Percentiles rank a stretch among this genome's conserved stretches.
These are phyloP conservation scores for Opisthocomus hoazin DNA, from an alignment of 2,113 vertebrate species.

Conservation along the genomic window DNA sequence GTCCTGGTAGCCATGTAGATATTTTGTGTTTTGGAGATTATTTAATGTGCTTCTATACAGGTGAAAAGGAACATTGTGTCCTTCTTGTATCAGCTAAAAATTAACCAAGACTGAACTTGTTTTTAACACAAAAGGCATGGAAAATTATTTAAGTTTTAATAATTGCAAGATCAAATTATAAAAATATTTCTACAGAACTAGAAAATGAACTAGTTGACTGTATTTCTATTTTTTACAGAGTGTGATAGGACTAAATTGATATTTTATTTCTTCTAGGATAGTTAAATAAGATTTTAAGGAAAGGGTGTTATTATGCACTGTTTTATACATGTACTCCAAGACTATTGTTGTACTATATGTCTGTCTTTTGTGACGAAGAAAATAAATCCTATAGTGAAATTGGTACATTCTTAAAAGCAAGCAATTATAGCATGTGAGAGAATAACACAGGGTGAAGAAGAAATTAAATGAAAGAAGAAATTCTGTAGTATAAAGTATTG, in stretches of 20 bases:
- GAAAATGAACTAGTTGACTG: neutral
- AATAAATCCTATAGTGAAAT: neutral
- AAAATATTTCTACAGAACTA: neutral
- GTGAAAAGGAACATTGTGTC: neutral
- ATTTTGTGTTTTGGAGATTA: neutral
- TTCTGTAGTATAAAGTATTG: neutral
- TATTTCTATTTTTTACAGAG: neutral
- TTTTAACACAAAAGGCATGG: neutral
- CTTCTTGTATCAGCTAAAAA: neutral
- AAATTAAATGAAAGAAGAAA: neutral
- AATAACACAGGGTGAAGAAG: neutral
- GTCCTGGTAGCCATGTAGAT: neutral
- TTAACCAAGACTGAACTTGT: neutral
- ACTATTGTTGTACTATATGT: neutral
- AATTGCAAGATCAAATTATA: neutral
- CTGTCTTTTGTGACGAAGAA: neutral
- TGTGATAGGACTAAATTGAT: neutral
- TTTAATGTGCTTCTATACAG: neutral
- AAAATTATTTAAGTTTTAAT: neutral
- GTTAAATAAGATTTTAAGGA: neutral
- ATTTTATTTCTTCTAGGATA: neutral
- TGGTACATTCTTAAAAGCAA: neutral
- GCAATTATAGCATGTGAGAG: neutral
- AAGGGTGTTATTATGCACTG: neutral
- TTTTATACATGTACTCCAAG: neutral